A percentile compares a stretch with the other conserved stretches of the same genome.
phyloP scores from a whole-genome alignment of 2,797 vertebrate genomes.

The Odontamblyopus rebecca region DNA sequence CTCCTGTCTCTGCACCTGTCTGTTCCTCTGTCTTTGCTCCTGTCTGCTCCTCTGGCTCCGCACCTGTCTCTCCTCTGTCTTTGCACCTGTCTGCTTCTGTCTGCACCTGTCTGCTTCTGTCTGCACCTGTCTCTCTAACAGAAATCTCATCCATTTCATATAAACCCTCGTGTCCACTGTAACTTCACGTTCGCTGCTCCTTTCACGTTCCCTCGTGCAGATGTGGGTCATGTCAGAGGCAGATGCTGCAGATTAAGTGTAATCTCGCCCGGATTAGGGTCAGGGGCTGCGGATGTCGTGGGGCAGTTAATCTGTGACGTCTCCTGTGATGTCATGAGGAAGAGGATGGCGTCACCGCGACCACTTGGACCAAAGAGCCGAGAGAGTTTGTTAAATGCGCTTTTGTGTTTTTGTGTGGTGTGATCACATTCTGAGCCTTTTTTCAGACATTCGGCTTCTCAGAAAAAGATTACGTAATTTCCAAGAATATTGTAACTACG shows the following conservation, averaged over 20 bases:
- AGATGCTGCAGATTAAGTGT: constrained; percentile 36
- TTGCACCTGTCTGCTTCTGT: no score
- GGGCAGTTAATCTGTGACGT: constrained; percentile 30
- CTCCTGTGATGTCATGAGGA: constrained; percentile 3
- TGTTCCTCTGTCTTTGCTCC: no score
- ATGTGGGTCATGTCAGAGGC: constrained; percentile 8
- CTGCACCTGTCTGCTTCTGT: neutral
- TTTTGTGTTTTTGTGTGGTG: neutral
- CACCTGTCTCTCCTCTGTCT: no score
- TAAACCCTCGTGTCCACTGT: neutral
- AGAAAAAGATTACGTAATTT: neutral
- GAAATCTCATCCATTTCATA: neutral
- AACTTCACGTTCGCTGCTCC: neutral
- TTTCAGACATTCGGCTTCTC: neutral
- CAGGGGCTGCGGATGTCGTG: constrained; percentile 31
- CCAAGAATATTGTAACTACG: neutral
- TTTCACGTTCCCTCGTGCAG: neutral
- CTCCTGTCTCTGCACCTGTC: no score
- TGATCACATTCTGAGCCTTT: neutral
- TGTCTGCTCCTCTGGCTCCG: neutral
- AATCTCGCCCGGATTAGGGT: constrained; percentile 53
- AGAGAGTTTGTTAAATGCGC: neutral
- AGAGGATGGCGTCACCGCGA: constrained; percentile 23
- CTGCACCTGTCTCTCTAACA: neutral
- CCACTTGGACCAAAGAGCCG: constrained; percentile 1